Evolutionary conservation across 2,797 vertebrate species (phyloP), one percentile per base, ranked within the genome.

Genomic region (Acanthurus lineatus): DNA sequence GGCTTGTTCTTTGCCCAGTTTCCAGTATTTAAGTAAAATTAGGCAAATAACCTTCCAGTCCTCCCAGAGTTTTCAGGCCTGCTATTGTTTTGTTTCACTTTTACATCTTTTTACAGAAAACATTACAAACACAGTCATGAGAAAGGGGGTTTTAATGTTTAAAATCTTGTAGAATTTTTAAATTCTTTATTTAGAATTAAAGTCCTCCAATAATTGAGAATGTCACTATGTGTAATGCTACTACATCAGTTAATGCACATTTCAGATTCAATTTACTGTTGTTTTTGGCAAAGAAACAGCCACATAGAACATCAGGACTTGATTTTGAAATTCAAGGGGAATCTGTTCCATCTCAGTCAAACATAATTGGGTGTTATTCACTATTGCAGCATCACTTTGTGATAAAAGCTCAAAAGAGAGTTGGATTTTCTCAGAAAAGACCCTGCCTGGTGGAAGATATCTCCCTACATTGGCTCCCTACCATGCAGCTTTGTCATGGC

Each of bases 401-500:
- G 16, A 69, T 71, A 28, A 45, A 53, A 56, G 25, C 25, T 17
- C 3, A 6, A 57, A 25, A 65, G n/a, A 61, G 17, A 2, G 28
- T 8, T 40, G 40, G 44, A 49, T 63, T 68, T 73, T 47, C 48
- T 53, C 28, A 17, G 11, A 61, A 63, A 70, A 67, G 10, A 11
- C 9, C 11, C 38, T 10, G 12, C 42, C 16, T 12, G 40, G 9
- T 35, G 19, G 11, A 59, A 12, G n/a, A 25, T 44, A 15, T 67
- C 47, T 54, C 32, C 51, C 4, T 35, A 16, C 35, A 64, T 63
- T 63, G 49, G 58, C 77, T 65, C 15, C 44, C 63, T 48, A 51
- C 58, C 67, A 65, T 44, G 57, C 51, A 54, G 69, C 54, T 83
- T 85, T 79, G 53, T 71, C n/a, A 20, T 42, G 42, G 66, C 60